These are phyloP conservation scores for Dipus sagitta DNA, from an alignment of 2,797 vertebrate genomes.

Conservation along the genomic window DNA sequence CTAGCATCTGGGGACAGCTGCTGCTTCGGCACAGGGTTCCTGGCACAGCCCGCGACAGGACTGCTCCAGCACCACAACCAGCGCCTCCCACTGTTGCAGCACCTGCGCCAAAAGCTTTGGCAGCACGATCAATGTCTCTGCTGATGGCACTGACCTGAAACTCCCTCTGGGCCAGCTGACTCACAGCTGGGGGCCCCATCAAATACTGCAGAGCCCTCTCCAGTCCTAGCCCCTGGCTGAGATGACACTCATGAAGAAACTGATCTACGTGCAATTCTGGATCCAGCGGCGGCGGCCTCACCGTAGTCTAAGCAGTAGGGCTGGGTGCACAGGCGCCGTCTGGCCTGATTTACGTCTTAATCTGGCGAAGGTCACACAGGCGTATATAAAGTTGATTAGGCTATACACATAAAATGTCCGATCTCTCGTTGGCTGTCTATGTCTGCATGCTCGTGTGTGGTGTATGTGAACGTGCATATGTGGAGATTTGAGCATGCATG, in stretches of 20 bases:
- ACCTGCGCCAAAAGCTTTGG: neutral
- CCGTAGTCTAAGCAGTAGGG: no score
- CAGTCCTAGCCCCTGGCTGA: neutral
- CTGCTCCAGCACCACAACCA: constrained; percentile 97
- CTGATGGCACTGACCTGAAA: neutral
- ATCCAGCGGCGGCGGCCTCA: neutral
- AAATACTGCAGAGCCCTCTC: neutral
- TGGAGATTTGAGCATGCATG: no score
- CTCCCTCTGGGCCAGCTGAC: neutral
- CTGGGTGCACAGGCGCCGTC: no score
- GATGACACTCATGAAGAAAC: neutral
- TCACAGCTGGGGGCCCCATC: neutral
- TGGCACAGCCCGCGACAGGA: constrained; percentile 98
- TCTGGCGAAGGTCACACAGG: neutral
- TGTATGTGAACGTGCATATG: no score
- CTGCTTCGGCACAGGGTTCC: constrained; percentile 98
- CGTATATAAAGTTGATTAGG: neutral
- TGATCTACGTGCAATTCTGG: neutral
- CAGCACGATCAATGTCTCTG: neutral
- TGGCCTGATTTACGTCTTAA: neutral
- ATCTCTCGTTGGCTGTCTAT: neutral
- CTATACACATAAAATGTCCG: neutral
- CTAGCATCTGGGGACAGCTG: constrained; percentile 98
- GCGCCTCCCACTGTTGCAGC: neutral
- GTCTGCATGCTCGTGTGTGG: no score